phyloP scores from a whole-genome alignment of 2,888 invertebrate genomes.

The Hemithea aestivaria region DNA sequence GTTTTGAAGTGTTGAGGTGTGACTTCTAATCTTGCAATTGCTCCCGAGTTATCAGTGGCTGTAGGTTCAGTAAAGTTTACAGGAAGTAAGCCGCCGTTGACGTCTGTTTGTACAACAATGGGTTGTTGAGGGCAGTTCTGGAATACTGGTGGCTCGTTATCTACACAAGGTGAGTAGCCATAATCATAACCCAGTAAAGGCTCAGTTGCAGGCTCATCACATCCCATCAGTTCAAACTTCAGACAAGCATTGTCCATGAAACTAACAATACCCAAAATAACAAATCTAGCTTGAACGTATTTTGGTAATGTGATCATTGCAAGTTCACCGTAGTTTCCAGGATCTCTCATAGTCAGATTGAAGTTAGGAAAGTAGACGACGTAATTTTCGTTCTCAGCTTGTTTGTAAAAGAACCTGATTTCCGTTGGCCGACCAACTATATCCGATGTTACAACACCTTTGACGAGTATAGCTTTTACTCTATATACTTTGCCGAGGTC shows the following conservation, averaged over 20 bases:
- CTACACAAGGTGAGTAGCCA: constrained; percentile 96
- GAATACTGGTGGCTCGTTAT: constrained; percentile 97
- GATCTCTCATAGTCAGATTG: constrained; percentile 95
- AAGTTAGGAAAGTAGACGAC: constrained; percentile 98
- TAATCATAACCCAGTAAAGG: constrained; percentile 95
- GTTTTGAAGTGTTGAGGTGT: constrained; percentile 95
- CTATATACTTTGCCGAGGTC: constrained; percentile 96
- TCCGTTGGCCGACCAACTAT: constrained; percentile 97
- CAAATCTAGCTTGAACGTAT: constrained; percentile 95
- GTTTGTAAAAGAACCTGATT: constrained; percentile 98
- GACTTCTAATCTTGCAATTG: constrained; percentile 94
- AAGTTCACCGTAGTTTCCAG: constrained; percentile 96
- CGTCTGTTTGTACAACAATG: constrained; percentile 91
- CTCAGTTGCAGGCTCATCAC: constrained; percentile 90
- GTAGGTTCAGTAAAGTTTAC: constrained; percentile 96
- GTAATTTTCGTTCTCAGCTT: constrained; percentile 95
- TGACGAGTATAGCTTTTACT: constrained; percentile 94
- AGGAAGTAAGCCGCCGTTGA: constrained; percentile 92
- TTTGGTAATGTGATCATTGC: constrained; percentile 97
- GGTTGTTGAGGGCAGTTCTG: constrained; percentile 97
- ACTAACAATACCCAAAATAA: constrained; percentile 96
- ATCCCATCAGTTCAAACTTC: constrained; percentile 97
- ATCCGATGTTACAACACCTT: constrained; percentile 96
- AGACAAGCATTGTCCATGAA: constrained; percentile 98
- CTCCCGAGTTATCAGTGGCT: constrained; percentile 97